Percentiles rank a stretch among this genome's conserved stretches.
Conservation (phyloP, 2,113 vertebrate genomes). For the Amia ocellicauda region DNA sequence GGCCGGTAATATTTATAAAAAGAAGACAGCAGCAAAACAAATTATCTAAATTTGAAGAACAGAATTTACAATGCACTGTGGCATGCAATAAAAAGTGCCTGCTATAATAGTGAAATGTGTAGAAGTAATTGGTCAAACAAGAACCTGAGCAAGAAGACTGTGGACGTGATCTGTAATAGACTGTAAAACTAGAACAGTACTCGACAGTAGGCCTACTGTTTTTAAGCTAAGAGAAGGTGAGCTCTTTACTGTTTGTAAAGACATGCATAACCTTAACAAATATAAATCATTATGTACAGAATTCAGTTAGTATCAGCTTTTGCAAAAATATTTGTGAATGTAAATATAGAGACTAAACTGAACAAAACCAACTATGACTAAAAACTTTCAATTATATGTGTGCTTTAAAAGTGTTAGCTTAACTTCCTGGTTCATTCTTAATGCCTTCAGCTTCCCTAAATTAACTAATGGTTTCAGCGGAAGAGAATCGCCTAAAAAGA, state of each 20-base stretch:
- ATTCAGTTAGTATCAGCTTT: conserved; percentile 31
- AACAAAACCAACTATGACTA: no score
- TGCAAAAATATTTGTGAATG: no score
- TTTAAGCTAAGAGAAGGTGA: neutral
- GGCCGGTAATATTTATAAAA: neutral
- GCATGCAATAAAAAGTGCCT: neutral
- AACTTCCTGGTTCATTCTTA: conserved; percentile 59
- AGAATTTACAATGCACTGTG: neutral
- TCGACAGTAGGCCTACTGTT: no score
- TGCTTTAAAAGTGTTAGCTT: conserved; percentile 58
- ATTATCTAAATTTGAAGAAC: conserved; percentile 4
- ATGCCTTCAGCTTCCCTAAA: conserved; percentile 61
- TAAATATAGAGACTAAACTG: no score
- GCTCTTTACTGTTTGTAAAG: neutral
- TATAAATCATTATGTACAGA: conserved; percentile 37
- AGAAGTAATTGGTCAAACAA: neutral
- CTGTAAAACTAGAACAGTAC: no score
- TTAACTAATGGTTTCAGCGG: conserved; percentile 56
- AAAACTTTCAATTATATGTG: conserved; percentile 65
- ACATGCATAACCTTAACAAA: neutral
- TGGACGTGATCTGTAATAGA: no score
- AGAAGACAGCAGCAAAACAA: neutral
- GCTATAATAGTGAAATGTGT: conserved; percentile 2
- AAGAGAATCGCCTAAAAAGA: conserved; percentile 68
- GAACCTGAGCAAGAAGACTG: neutral